Evolutionary conservation across 2,113 vertebrate species (phyloP).

Genomic region (Pygoscelis adeliae): DNA sequence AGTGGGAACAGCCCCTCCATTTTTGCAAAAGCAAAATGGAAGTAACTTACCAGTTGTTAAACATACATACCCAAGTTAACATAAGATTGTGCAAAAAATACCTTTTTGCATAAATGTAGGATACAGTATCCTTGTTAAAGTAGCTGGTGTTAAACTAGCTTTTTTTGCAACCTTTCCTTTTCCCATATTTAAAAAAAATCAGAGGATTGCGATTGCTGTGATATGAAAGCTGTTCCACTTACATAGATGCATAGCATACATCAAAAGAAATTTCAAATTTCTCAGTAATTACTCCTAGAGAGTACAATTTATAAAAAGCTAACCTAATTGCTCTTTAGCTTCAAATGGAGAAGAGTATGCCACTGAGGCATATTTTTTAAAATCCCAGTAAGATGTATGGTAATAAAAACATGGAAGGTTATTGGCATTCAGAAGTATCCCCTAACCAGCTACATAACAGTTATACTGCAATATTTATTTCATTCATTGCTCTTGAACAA

Average conservation of each 20-base stretch:
- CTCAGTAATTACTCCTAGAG: not conserved
- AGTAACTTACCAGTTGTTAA: not conserved
- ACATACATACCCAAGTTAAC: not conserved
- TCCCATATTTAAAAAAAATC: not conserved
- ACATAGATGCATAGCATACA: fast-evolving
- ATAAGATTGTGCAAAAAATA: not conserved
- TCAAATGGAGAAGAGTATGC: not conserved
- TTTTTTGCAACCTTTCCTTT: not conserved
- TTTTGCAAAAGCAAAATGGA: not conserved
- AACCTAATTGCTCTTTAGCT: not conserved
- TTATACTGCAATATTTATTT: not conserved
- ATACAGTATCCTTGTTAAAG: not conserved
- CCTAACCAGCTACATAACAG: not conserved
- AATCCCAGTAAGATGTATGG: not conserved
- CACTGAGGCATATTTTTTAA: not conserved
- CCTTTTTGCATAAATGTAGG: not conserved
- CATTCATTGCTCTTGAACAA: not conserved
- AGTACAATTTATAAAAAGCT: not conserved
- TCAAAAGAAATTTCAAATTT: not conserved
- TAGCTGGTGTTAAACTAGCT: not conserved
- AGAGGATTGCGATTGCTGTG: not conserved
- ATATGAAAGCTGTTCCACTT: not conserved
- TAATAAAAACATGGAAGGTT: not conserved
- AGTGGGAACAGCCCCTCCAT: not conserved
- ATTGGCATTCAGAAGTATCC: not conserved